A percentile compares a stretch with the other conserved stretches of the same genome.
phyloP scores from a whole-genome alignment of 2,113 vertebrate genomes.

The Nyctereutes procyonoides region DNA sequence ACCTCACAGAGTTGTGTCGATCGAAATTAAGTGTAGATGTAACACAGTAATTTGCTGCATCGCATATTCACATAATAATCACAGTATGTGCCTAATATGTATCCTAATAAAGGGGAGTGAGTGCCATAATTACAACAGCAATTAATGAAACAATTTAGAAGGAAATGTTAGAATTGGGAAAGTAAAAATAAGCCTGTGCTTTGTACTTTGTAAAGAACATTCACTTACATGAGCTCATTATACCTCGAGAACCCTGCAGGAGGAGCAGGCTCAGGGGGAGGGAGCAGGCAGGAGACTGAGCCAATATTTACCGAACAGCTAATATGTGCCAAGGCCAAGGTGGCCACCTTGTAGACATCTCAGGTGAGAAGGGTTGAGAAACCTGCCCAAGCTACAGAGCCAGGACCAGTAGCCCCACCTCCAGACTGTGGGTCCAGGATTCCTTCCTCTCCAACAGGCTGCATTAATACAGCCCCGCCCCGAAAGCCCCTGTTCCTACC shows the following conservation, averaged over 20 bases:
- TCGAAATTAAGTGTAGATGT: background rate
- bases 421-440: background rate
- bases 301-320: background rate
- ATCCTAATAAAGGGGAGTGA: background rate
- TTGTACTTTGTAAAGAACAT: background rate
- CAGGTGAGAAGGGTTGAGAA: background rate
- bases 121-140: background rate
- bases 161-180: background rate
- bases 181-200: background rate
- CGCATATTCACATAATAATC: background rate
- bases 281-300: background rate
- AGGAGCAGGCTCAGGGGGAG: background rate
- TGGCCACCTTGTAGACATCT: background rate
- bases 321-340: fast-evolving
- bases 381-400: background rate
- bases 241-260: background rate
- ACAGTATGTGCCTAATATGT: background rate
- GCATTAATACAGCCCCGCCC: background rate
- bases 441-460: background rate
- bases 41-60: background rate
- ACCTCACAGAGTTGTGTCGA: background rate
- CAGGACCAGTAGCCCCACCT: background rate
- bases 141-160: background rate
- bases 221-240: background rate
- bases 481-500: background rate